Evolutionary conservation across 2,888 invertebrate species (phyloP).

Genomic region (Melangyna quadrimaculata): DNA sequence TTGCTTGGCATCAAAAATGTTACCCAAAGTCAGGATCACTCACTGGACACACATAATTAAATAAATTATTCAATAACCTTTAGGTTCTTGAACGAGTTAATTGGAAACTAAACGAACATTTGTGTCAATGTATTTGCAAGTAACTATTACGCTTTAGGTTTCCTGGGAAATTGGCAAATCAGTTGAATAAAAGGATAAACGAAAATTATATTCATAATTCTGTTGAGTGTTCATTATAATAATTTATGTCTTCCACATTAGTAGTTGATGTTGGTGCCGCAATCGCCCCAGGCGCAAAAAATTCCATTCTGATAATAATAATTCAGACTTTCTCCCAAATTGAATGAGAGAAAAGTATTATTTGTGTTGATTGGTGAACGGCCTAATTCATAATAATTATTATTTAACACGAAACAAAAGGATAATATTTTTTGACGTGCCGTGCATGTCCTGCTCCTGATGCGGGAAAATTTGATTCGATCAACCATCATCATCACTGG

Average conservation of each 20-base stretch:
- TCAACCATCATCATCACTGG: conserved; percentile 43
- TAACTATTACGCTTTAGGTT: background rate
- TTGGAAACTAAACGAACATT: conserved; percentile 54
- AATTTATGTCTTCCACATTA: conserved; percentile 24
- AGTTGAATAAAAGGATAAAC: conserved; percentile 39
- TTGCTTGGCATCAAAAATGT: no score
- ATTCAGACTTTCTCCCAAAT: conserved; percentile 58
- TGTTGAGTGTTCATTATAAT: conserved; percentile 22
- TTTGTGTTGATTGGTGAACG: conserved; percentile 40
- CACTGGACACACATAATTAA: conserved; percentile 3
- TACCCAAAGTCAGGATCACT: no score
- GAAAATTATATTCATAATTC: conserved; percentile 44
- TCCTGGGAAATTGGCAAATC: conserved; percentile 31
- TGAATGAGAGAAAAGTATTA: conserved; percentile 31
- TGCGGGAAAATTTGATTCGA: conserved; percentile 54
- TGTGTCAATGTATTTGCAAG: conserved; percentile 51
- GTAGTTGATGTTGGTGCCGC: background rate
- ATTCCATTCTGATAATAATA: conserved; percentile 40
- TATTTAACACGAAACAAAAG: conserved; percentile 42
- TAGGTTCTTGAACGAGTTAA: conserved; percentile 55
- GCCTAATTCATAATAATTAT: conserved; percentile 28
- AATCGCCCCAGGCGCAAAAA: conserved; percentile 20
- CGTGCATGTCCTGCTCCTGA: conserved; percentile 28
- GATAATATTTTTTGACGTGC: conserved; percentile 47
- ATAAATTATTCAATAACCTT: conserved; percentile 60